A percentile compares a stretch with the other conserved stretches of the same genome.
Evolutionary conservation across 2,888 invertebrate species (phyloP).

Genomic region (Apodemia duryi): DNA sequence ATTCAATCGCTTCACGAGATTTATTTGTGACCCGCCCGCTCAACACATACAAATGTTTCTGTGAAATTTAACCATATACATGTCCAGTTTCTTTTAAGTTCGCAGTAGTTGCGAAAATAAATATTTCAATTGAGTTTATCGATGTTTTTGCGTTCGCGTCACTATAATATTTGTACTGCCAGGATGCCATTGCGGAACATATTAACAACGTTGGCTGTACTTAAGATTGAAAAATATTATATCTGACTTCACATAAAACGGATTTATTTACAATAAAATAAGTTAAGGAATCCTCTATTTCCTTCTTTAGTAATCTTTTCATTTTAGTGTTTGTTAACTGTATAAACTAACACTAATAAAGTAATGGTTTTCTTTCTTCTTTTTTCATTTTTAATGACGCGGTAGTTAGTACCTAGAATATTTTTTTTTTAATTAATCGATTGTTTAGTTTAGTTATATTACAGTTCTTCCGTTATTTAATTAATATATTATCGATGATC

Average conservation of each 20-base stretch:
- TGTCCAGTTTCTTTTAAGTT: slow-evolving; percentile 21
- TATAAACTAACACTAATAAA: no score
- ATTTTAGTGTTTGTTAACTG: no score
- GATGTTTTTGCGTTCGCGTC: slow-evolving; percentile 31
- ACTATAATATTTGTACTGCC: slow-evolving; percentile 14
- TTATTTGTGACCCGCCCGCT: slow-evolving; percentile 59
- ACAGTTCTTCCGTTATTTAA: no score
- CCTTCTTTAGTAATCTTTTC: background rate
- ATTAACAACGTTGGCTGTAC: background rate
- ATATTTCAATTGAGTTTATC: slow-evolving; percentile 30
- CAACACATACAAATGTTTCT: slow-evolving; percentile 60
- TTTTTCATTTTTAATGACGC: no score
- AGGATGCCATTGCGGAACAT: background rate
- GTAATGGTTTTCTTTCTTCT: no score
- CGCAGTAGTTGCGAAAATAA: slow-evolving; percentile 18
- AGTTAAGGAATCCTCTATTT: background rate
- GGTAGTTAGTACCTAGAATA: no score
- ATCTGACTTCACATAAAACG: background rate
- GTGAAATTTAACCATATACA: slow-evolving; percentile 43
- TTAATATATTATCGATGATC: no score
- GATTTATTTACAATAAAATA: background rate
- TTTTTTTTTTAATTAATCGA: no score
- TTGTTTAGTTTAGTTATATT: no score
- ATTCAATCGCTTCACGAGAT: slow-evolving; percentile 65
- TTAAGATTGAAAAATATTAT: slow-evolving; percentile 7